Base-by-base conservation (phyloP, 30 jellyfish, hydroid and myxozoan genomes). In the Nemopilema nomurai region DNA sequence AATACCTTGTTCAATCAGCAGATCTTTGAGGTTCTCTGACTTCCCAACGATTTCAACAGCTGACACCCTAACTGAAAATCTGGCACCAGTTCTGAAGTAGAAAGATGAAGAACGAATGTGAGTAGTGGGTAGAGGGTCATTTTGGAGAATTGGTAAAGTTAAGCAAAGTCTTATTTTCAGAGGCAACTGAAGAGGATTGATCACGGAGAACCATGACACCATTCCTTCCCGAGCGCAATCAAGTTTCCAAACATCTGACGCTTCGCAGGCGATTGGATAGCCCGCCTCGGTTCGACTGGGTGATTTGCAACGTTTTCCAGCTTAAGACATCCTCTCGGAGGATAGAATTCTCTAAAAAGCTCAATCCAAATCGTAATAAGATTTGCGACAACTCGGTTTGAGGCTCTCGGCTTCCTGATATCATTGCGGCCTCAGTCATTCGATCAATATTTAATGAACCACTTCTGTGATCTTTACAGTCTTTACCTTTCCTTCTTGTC, bases 11-110 rank as follows among this genome's bases (percentile, higher is more conserved):
- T 93, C 98, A 1, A 87, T 69, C 27, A 93, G 83, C 32, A 93
- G 82, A 80, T 93, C 98, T 65, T 93, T 93, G 28, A 93, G 76
- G 67, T 82, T 84, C 50, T 93, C 98, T 31, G 96, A 79, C 73
- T 75, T 68, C 16, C 98, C 98, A 28, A 93, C 98, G 52, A 93
- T 82, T 67, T 93, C 98, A 13, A 93, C 92, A 21, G 97, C 98
- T n/a, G 98, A 93, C 1, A 93, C 96, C 67, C 98, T 53, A 16
- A 93, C 97, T 21, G 98, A 93, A 49, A 93, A 88, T 28, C 98
- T 86, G 16, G 98, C 96, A 32, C 98, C 98, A 69, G 97, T 89
- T 79, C 98, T 89, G 81, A 1, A 67, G 22, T 23, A 62, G 28
- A 50, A 67, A 82, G 6, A 28, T 62, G 8, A 26, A n/a, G n/a